phyloP scores from a whole-genome alignment of 1,140 invertebrate species.

The Caerostris extrusa region DNA sequence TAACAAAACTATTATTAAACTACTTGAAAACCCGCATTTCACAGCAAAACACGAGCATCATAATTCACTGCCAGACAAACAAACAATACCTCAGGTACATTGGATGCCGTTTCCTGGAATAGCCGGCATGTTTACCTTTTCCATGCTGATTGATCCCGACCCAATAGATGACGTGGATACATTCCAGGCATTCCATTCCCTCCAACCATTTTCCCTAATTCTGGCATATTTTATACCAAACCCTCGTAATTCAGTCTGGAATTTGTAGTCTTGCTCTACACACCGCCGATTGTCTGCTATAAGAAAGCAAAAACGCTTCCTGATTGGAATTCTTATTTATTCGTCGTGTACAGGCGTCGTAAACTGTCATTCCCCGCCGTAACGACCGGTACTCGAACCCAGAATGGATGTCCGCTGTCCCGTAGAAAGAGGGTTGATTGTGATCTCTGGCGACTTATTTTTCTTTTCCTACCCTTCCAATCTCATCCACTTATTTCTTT shows the following conservation, averaged over 20 bases:
- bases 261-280: background rate
- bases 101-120: background rate
- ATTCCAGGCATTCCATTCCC: background rate
- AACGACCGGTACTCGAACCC: background rate
- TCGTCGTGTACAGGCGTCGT: background rate
- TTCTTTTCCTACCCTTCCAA: background rate
- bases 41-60: too few relatives aligned
- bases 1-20: too few relatives aligned
- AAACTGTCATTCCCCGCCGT: background rate
- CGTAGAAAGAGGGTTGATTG: background rate
- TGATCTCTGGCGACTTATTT: background rate
- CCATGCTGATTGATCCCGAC: background rate
- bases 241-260: background rate
- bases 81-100: too few relatives aligned
- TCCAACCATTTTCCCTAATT: background rate
- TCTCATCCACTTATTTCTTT: background rate
- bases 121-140: background rate
- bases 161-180: background rate
- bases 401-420: conserved; percentile 21
- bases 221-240: conserved; percentile 5
- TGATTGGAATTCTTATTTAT: conserved; percentile 60
- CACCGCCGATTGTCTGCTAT: background rate
- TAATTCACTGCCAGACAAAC: too few relatives aligned
- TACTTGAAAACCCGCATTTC: too few relatives aligned
- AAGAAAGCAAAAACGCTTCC: background rate